phyloP scores from a whole-genome alignment of 2,888 invertebrate genomes.

The Drosophila mulleri region DNA sequence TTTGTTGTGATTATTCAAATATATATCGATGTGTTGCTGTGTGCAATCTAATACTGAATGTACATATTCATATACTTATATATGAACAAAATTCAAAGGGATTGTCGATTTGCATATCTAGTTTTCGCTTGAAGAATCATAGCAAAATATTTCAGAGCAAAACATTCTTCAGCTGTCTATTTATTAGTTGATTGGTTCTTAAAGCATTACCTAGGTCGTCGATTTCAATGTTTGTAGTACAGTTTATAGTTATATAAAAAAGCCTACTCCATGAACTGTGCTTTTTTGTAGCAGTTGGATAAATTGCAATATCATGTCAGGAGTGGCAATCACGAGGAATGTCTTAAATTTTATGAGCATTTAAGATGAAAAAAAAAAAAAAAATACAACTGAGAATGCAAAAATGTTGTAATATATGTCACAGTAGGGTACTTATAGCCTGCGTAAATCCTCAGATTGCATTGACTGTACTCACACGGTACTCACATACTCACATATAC shows the following conservation, averaged over 20 bases:
- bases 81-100: neutral
- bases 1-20: slow-evolving; percentile 41
- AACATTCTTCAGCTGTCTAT: neutral
- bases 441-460: slow-evolving; percentile 35
- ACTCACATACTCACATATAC: slow-evolving; percentile 4
- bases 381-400: slow-evolving; percentile 27
- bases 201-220: slow-evolving; percentile 17
- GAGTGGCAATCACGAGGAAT: neutral
- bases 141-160: neutral
- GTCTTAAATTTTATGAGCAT: slow-evolving; percentile 9
- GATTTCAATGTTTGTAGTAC: slow-evolving; percentile 19
- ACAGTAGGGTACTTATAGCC: slow-evolving; percentile 26
- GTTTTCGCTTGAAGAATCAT: neutral
- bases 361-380: neutral
- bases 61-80: neutral
- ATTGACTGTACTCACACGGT: no score
- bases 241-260: slow-evolving; percentile 26
- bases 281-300: neutral
- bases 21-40: neutral
- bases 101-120: neutral
- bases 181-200: neutral
- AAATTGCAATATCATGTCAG: slow-evolving; percentile 10
- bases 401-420: slow-evolving; percentile 18
- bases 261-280: slow-evolving; percentile 28
- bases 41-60: neutral